Conservation (phyloP, 2,113 vertebrate species). For the Silurus glanis region DNA sequence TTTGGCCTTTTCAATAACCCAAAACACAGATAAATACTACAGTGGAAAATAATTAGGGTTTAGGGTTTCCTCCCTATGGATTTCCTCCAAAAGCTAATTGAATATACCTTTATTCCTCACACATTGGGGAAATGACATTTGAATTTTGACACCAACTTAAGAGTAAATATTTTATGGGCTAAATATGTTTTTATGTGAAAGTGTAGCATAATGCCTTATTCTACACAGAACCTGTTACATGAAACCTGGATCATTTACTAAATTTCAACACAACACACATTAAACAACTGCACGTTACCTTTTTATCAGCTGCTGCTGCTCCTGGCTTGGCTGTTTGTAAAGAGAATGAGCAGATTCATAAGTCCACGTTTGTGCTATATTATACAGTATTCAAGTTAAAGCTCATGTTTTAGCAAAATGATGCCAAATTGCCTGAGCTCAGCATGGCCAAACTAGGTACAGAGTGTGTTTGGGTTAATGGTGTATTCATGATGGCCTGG, state of each 20-base stretch:
- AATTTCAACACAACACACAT: neutral
- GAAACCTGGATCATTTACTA: neutral
- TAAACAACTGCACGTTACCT: conserved; percentile 39
- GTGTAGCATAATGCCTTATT: neutral
- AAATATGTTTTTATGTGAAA: neutral
- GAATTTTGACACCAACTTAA: neutral
- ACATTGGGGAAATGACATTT: neutral
- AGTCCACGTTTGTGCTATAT: neutral
- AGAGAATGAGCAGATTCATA: conserved; percentile 36
- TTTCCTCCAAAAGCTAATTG: no score
- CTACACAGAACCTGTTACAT: neutral
- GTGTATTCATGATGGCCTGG: neutral
- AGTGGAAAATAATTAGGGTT: no score
- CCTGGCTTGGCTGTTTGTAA: conserved; percentile 48
- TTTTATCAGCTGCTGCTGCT: conserved; percentile 48
- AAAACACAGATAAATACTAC: no score
- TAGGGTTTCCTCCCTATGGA: no score
- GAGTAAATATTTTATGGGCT: neutral
- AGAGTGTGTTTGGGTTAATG: conserved; percentile 13
- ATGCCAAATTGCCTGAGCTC: neutral
- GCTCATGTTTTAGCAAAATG: neutral
- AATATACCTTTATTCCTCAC: no score
- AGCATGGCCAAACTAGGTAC: neutral
- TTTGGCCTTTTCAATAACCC: no score
- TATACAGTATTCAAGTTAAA: neutral